A percentile compares a stretch with the other conserved stretches of the same genome.
These are phyloP conservation scores for Somateria mollissima DNA, from an alignment of 2,797 vertebrate species.

Conservation along the genomic window DNA sequence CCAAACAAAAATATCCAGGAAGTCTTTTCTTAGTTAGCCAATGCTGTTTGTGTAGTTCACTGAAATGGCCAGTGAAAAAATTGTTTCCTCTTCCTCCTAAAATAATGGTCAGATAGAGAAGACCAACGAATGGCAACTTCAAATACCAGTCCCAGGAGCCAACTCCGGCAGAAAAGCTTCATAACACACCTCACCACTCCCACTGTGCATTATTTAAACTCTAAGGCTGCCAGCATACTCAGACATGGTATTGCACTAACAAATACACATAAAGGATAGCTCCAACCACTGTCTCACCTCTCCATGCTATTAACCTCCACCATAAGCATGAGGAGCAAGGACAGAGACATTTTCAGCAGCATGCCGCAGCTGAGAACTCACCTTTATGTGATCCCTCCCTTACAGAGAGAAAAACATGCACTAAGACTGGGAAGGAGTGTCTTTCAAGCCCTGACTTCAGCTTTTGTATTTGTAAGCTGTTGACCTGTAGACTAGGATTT, in stretches of 20 bases:
- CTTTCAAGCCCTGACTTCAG: neutral
- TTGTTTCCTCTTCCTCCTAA: neutral
- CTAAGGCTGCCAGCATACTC: neutral
- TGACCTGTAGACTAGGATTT: neutral
- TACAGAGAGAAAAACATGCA: neutral
- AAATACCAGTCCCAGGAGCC: neutral
- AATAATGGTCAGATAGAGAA: neutral
- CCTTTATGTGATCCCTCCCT: neutral
- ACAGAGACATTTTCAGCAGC: neutral
- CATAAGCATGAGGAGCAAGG: neutral
- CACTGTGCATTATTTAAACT: neutral
- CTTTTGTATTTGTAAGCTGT: neutral
- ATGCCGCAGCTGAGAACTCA: neutral
- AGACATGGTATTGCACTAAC: neutral
- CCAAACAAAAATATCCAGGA: neutral
- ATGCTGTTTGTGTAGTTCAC: neutral
- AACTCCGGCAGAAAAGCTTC: rapidly evolving
- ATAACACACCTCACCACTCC: neutral
- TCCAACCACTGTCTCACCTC: neutral
- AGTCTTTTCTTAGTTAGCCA: neutral
- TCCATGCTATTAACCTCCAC: neutral
- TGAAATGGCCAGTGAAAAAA: neutral
- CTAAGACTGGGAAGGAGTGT: neutral
- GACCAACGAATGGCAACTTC: neutral
- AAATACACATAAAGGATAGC: neutral